A percentile compares a stretch with the other conserved stretches of the same genome.
Conservation (phyloP, 2,888 invertebrate species). For the Nemotelus nigrinus region DNA sequence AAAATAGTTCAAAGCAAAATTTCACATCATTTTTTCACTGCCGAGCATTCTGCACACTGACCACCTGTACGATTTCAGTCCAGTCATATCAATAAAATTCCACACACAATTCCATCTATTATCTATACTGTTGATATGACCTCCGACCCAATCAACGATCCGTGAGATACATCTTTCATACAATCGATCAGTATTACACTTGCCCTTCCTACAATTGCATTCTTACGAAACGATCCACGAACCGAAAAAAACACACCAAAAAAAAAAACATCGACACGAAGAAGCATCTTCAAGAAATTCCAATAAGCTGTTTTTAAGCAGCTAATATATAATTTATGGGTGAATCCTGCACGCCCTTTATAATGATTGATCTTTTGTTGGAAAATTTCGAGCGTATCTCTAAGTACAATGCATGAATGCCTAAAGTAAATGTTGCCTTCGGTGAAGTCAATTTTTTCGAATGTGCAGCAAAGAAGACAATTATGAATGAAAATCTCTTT, state of each 20-base stretch:
- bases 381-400: constrained; percentile 40
- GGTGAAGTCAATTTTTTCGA: constrained; percentile 36
- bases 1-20: neutral
- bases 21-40: neutral
- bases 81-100: neutral
- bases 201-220: constrained; percentile 29
- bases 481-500: constrained; percentile 28
- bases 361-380: constrained; percentile 59
- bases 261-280: constrained; percentile 3
- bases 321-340: constrained; percentile 52
- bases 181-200: constrained; percentile 22
- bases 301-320: constrained; percentile 37
- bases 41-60: too few relatives aligned
- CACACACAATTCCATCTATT: neutral
- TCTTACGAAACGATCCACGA: neutral
- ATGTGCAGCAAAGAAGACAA: constrained; percentile 20
- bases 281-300: constrained; percentile 28
- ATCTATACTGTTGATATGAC: constrained; percentile 8
- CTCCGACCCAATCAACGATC: constrained; percentile 14
- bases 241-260: neutral
- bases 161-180: neutral
- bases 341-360: constrained; percentile 64
- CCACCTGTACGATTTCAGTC: neutral
- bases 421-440: constrained; percentile 28
- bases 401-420: constrained; percentile 13